Conservation (phyloP, 2,113 vertebrate species). For the Rhagologus leucostigma region DNA sequence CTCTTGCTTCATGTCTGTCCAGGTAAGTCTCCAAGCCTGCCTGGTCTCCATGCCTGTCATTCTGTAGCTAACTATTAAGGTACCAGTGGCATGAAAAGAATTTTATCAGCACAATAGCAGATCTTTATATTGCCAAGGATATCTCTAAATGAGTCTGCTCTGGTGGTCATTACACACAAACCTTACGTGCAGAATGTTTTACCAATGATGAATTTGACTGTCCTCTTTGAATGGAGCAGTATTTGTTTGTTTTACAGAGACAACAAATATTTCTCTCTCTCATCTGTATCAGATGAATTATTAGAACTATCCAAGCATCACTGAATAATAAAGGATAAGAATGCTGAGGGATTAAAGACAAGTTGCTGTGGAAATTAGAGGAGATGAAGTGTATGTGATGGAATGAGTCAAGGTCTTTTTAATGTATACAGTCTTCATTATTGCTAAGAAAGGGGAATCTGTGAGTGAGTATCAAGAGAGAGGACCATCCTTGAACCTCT, state of each 20-base stretch:
- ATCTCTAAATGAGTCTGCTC: constrained; percentile 28
- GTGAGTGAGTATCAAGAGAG: neutral
- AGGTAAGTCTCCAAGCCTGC: neutral
- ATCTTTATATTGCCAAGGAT: constrained; percentile 6
- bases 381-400: neutral
- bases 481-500: neutral
- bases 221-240: neutral
- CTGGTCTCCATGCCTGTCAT: neutral
- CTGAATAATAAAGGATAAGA: constrained; percentile 9
- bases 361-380: neutral
- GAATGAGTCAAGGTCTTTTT: neutral
- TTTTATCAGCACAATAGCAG: constrained; percentile 44
- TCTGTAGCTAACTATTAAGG: neutral
- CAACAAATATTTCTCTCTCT: constrained; percentile 24
- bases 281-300: constrained; percentile 2
- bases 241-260: constrained; percentile 44
- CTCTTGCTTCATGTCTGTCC: neutral
- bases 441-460: neutral
- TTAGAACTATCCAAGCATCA: neutral
- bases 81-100: constrained; percentile 52
- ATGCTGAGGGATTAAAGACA: neutral
- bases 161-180: neutral
- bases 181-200: neutral
- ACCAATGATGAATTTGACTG: neutral
- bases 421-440: neutral